phyloP scores from a whole-genome alignment of 1,140 invertebrate species.

The Formica selysi region DNA sequence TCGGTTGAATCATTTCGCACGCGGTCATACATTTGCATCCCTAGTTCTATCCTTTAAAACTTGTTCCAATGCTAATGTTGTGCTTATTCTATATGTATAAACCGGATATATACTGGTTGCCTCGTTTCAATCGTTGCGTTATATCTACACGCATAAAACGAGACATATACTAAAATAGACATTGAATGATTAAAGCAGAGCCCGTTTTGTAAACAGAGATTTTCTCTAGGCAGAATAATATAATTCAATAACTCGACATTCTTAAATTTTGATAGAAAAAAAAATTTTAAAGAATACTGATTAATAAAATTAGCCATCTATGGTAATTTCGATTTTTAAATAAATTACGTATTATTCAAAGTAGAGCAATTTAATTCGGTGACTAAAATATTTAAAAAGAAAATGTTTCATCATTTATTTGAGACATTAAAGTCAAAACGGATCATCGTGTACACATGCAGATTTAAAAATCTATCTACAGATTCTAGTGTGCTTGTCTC shows the following conservation, averaged over 20 bases:
- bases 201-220: background rate
- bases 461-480: background rate
- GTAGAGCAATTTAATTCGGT: background rate
- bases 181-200: background rate
- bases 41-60: slow-evolving; percentile 65
- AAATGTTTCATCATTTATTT: background rate
- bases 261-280: background rate
- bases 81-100: slow-evolving; percentile 49
- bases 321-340: background rate
- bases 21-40: slow-evolving; percentile 69
- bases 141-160: slow-evolving; percentile 34
- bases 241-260: background rate
- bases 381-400: background rate
- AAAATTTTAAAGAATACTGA: background rate
- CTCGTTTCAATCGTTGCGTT: background rate
- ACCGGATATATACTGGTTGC: slow-evolving; percentile 10
- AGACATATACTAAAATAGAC: slow-evolving; percentile 24
- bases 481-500: background rate
- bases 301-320: slow-evolving; percentile 5
- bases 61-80: slow-evolving; percentile 77
- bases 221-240: background rate
- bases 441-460: background rate
- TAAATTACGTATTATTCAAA: background rate
- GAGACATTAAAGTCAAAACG: background rate
- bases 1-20: slow-evolving; percentile 69